Evolutionary conservation across 1,140 invertebrate genomes (phyloP), one percentile per base, ranked within the genome.

Genomic region (Trichogramma pretiosum): DNA sequence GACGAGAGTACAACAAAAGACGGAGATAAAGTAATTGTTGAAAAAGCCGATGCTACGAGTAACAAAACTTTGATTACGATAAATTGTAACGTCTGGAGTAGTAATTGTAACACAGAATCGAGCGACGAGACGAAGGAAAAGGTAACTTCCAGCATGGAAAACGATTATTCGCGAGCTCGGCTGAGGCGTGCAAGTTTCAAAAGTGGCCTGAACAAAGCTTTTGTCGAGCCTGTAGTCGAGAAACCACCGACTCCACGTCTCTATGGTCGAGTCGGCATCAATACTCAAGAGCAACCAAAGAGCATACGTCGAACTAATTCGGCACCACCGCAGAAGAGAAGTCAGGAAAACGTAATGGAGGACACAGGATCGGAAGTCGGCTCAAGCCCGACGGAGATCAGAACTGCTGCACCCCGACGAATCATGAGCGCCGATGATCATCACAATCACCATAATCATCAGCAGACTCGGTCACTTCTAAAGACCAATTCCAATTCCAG

Each of bases 131-230:
- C 5, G 7, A 18, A 28, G 2, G 1, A 7, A 9, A 1, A 26
- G 16, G 11, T 11, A 16, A 9, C 9, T 7, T 36, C 18, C 5
- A 19, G n/a, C 37, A 34, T n/a, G 3, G 30, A 51, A 30, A 28
- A 46, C 1, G 52, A 56, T 37, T 30, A 58, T 5, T 46, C 48
- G 0, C 55, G 48, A 40, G 66, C 63, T 0, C 66, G 54, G 42
- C 28, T 63, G 3, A 70, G 63, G 48, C 59, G 66, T 3, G 62
- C 67, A 0, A 56, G 53, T 22, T 71, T 66, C 50, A 63, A 60
- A 3, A 67, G 60, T 22, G 51, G 64, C 1, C 52, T 50, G 0
- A 70, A 70, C 48, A 53, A 57, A 18, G 67, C 66, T 1, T 71
- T 71, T 32, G 46, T 50, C 8, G 53, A 46, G 4, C 58, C 57